Evolutionary conservation across 2,113 vertebrate genomes (phyloP).

Genomic region (Chlorodrepanis virens): DNA sequence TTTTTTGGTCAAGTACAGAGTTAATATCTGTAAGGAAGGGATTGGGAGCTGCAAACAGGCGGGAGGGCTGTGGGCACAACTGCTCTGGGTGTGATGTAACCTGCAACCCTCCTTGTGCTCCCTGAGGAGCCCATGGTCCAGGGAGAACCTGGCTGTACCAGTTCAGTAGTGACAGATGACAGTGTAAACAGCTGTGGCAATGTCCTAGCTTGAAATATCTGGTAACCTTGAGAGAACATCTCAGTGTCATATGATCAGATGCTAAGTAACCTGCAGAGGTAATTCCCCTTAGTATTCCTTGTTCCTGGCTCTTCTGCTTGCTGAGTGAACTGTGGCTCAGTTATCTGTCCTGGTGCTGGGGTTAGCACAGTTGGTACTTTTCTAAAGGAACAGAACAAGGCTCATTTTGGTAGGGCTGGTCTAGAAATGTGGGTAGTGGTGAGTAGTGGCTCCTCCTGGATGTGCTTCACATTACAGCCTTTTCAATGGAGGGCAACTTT

Average conservation of each 20-base stretch:
- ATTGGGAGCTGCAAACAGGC: neutral
- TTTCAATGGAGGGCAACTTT: neutral
- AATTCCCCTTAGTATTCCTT: neutral
- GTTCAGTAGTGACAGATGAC: neutral
- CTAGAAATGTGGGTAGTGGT: neutral
- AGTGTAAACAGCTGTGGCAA: slow-evolving; percentile 8
- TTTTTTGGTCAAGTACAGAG: neutral
- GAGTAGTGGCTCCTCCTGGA: neutral
- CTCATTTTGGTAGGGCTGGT: neutral
- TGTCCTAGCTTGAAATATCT: slow-evolving; percentile 28
- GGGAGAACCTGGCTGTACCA: neutral
- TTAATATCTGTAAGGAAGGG: neutral
- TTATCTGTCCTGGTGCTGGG: neutral
- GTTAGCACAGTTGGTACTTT: neutral
- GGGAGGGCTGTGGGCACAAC: neutral
- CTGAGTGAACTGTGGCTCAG: neutral
- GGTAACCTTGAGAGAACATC: slow-evolving; percentile 35
- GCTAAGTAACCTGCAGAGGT: slow-evolving; percentile 40
- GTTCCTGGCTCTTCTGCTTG: neutral
- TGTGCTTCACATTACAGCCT: neutral
- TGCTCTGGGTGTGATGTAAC: neutral
- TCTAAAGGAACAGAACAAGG: neutral
- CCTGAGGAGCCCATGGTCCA: neutral
- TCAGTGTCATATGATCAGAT: slow-evolving; percentile 12
- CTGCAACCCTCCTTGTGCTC: neutral